A percentile compares a stretch with the other conserved stretches of the same genome.
Evolutionary conservation across 2,113 vertebrate species (phyloP).

Genomic region (Tauraco erythrolophus): DNA sequence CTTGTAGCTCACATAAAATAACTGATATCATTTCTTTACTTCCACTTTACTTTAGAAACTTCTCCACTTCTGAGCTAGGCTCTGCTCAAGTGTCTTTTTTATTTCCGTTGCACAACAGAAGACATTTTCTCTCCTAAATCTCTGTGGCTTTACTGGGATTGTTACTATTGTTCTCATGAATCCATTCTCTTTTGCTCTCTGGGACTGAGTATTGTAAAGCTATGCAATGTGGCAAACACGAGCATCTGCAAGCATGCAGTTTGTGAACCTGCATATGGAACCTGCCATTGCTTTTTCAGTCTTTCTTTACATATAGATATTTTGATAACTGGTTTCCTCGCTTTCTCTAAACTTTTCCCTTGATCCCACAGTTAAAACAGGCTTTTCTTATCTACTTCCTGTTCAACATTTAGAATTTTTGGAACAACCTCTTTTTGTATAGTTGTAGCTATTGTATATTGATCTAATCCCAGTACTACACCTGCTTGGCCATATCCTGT

Average conservation of each 20-base stretch:
- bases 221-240: background rate
- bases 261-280: background rate
- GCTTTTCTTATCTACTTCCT: conserved; percentile 11
- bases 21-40: background rate
- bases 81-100: background rate
- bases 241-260: background rate
- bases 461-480: background rate
- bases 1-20: background rate
- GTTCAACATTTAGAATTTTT: background rate
- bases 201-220: background rate
- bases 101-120: background rate
- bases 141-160: background rate
- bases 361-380: background rate
- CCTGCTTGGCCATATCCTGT: background rate
- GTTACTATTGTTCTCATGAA: background rate
- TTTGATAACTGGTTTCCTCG: background rate
- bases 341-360: background rate
- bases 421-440: background rate
- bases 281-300: background rate
- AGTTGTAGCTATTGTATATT: background rate
- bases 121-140: background rate
- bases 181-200: background rate
- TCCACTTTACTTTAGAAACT: background rate
- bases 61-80: background rate
- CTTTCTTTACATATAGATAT: background rate